phyloP scores from a whole-genome alignment of 2,888 invertebrate species.

The Acanthococcus lagerstroemiae region DNA sequence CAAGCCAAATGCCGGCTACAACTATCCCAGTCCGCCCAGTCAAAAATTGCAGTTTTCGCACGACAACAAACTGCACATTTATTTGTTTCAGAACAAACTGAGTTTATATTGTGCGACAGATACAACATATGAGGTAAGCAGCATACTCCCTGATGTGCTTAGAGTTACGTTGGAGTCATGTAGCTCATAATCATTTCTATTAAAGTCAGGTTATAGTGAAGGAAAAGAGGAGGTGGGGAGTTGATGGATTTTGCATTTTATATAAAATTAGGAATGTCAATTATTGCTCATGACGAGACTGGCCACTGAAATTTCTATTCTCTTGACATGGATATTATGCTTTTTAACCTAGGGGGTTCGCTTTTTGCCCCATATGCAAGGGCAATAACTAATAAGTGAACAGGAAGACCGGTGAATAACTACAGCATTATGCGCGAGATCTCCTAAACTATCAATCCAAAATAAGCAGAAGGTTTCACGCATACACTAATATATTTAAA shows the following conservation, averaged over 20 bases:
- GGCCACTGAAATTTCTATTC: too few relatives aligned
- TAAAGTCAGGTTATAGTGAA: background rate
- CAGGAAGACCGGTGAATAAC: too few relatives aligned
- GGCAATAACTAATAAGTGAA: too few relatives aligned
- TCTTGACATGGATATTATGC: too few relatives aligned
- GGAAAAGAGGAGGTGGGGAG: background rate
- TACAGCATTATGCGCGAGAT: too few relatives aligned
- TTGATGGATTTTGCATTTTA: background rate
- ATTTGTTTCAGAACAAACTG: slow-evolving; percentile 20
- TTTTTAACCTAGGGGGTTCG: too few relatives aligned
- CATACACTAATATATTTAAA: too few relatives aligned
- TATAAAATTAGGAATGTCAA: background rate
- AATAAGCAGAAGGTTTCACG: too few relatives aligned
- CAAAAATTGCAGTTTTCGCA: slow-evolving; percentile 12
- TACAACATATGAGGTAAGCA: slow-evolving; percentile 17
- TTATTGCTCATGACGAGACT: background rate
- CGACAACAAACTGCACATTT: slow-evolving; percentile 20
- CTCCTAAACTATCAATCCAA: too few relatives aligned
- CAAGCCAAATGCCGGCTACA: background rate
- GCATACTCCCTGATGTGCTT: background rate
- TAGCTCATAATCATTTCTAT: too few relatives aligned
- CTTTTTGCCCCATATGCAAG: too few relatives aligned
- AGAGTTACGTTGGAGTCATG: too few relatives aligned
- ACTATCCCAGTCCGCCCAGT: background rate
- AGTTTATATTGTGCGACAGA: slow-evolving; percentile 22